phyloP scores from a whole-genome alignment of 1,140 invertebrate species.

The Aphaenogaster floridana region DNA sequence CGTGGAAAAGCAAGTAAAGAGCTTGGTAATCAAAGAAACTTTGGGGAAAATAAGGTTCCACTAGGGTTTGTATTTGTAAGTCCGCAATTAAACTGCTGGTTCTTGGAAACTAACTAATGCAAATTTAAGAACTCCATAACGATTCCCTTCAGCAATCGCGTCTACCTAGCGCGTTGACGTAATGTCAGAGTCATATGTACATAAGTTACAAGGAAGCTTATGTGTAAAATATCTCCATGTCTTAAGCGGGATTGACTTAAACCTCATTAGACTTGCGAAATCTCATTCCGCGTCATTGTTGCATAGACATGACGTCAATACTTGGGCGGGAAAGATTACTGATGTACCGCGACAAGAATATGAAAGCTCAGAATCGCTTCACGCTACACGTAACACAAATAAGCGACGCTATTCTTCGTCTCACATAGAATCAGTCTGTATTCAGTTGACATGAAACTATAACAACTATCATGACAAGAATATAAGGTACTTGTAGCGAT shows the following conservation, averaged over 20 bases:
- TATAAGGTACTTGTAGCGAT: not conserved
- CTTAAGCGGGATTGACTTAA: conserved; percentile 32
- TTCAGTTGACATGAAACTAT: not conserved
- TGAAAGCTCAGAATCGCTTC: conserved; percentile 21
- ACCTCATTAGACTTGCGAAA: conserved; percentile 3
- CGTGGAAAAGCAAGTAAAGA: not conserved
- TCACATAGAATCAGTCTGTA: not conserved
- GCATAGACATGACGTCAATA: conserved; percentile 6
- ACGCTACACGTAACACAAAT: not conserved
- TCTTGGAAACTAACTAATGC: not conserved
- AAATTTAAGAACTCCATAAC: conserved; percentile 2
- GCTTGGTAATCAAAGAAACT: conserved; percentile 16
- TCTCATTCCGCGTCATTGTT: conserved; percentile 4
- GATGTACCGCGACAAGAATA: not conserved
- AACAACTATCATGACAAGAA: conserved; percentile 3
- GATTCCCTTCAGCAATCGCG: not conserved
- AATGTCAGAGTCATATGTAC: not conserved
- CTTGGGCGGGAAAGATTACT: not conserved
- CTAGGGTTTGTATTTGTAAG: not conserved
- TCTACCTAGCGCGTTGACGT: not conserved
- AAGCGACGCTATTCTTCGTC: conserved; percentile 14
- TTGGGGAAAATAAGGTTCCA: not conserved
- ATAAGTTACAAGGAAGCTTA: not conserved
- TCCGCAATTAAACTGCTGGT: conserved; percentile 7
- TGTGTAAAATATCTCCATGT: conserved; percentile 4